A percentile compares a stretch with the other conserved stretches of the same genome.
These are phyloP conservation scores for Lithosia quadra DNA, from an alignment of 2,888 invertebrate species.

Conservation along the genomic window DNA sequence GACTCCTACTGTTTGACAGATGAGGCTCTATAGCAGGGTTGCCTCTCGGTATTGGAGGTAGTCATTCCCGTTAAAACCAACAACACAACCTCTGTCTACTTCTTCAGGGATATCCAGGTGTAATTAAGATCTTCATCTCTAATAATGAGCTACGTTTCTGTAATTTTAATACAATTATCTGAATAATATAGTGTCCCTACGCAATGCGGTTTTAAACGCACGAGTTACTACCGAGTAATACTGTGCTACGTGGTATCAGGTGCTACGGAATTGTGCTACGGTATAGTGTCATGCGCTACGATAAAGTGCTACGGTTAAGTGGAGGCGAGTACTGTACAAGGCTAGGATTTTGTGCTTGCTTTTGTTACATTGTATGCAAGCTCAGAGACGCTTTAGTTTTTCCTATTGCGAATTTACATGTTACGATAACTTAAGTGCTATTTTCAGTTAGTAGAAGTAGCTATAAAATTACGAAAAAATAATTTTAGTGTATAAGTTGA, in stretches of 20 bases:
- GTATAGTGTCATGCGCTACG: background rate
- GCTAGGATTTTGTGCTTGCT: background rate
- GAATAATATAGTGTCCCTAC: background rate
- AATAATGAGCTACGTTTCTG: background rate
- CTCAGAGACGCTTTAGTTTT: background rate
- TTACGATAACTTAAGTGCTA: no score
- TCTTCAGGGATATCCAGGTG: background rate
- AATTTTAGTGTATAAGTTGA: no score
- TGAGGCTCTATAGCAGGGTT: no score
- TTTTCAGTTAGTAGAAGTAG: no score
- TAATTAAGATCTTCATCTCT: background rate
- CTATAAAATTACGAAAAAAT: no score
- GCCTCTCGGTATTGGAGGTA: background rate
- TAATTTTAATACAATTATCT: background rate
- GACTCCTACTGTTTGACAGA: no score
- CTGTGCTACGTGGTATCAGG: background rate
- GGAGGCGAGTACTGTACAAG: background rate
- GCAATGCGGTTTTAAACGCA: background rate
- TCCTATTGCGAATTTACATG: background rate
- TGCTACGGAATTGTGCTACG: background rate
- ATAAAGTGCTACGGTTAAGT: background rate
- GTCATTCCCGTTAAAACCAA: background rate
- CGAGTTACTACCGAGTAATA: background rate
- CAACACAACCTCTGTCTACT: background rate
- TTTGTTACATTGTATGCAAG: background rate